Base-by-base conservation (phyloP, 2,797 vertebrate genomes). In the Dermochelys coriacea region DNA sequence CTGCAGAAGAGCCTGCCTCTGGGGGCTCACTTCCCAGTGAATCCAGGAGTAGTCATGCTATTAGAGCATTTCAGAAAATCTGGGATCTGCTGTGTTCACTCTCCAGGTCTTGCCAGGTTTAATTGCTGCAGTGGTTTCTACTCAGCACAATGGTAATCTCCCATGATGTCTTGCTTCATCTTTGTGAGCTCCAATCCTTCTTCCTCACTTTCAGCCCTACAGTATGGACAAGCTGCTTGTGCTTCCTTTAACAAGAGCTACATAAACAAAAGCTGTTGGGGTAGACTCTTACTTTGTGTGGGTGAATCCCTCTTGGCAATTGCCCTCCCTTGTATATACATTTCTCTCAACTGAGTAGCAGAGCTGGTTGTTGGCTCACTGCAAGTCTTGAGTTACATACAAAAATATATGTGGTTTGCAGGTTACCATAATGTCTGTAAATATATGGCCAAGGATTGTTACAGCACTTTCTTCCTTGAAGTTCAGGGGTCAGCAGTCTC, bases 231-330 rank as follows among this genome's bases (percentile, higher is more conserved):
- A 45, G 12, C 29, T 71, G 71, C 57, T 75, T 93, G 34, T 85
- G 82, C 49, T 87, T 87, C 59, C 9, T 86, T 88, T 86, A 91
- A 21, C 52, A 84, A 74, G 41, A 86, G 74, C 31, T 27, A 68
- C 79, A 82, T 84, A 57, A 95, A 84, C 37, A 95, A 90, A 85
- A 82, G 19, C 29, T 82, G 41, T 84, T 50, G n/a, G 59, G 14
- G 45, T 47, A 91, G 49, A 2, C n/a, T 91, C 57, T 93, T 68
- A 25, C 49, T 84, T 68, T 93, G 61, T 16, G 23, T 16, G 83
- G 25, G 68, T 12, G 61, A n/a, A 8, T 37, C 34, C 61, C 16
- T 68, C 61, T 68, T 68, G 61, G 23, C 23, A 45, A 8, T 57
- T 78, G 3, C 1, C 61, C 90, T 90, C 74, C 49, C n/a, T 57